phyloP scores from a whole-genome alignment of 2,113 vertebrate species.

The Pseudorectes ferrugineus region DNA sequence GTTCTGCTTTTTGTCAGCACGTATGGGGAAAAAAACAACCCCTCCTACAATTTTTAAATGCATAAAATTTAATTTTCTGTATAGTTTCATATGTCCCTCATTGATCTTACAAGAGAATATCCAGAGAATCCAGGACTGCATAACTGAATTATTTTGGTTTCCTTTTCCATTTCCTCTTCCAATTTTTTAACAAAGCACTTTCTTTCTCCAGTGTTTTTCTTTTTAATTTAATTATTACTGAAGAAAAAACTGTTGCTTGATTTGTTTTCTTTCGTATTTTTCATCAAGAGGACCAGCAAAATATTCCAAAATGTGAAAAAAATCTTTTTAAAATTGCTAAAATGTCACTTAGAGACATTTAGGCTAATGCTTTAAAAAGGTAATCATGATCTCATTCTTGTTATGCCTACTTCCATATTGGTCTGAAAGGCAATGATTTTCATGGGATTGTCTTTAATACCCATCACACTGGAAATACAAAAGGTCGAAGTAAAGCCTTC shows the following conservation, averaged over 20 bases:
- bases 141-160: conserved; percentile 34
- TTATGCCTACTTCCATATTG: not conserved
- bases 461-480: not conserved
- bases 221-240: not conserved
- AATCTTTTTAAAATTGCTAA: not conserved
- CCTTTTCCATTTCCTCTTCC: not conserved
- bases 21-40: rapidly evolving
- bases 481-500: rapidly evolving
- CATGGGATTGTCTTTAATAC: not conserved
- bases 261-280: not conserved
- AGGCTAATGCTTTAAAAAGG: not conserved
- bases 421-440: not conserved
- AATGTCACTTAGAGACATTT: not conserved
- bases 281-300: not conserved
- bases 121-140: not conserved
- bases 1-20: not conserved
- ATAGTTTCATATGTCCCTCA: not conserved
- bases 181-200: not conserved
- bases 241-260: not conserved
- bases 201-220: not conserved
- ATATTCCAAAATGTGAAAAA: not conserved
- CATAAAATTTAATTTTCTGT: not conserved
- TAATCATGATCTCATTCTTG: not conserved
- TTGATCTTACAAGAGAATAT: not conserved
- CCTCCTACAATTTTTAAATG: not conserved